phyloP scores from a whole-genome alignment of 2,888 invertebrate genomes.

The Perithous albicinctus region DNA sequence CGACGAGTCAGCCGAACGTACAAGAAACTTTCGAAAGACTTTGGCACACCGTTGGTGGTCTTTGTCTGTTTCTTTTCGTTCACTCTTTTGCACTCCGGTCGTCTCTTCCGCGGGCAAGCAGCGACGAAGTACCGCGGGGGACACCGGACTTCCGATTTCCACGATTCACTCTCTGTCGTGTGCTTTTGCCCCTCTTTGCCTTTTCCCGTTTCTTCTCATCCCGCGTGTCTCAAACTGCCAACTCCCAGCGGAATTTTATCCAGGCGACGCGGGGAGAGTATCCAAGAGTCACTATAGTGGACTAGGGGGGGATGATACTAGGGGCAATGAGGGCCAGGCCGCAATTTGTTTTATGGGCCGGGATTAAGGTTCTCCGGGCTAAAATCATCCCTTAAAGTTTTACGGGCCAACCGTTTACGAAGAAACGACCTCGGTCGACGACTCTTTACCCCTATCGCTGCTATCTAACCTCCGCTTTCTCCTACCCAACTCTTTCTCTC shows the following conservation, averaged over 20 bases:
- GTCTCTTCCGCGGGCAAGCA: slow-evolving; percentile 28
- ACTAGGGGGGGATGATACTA: neutral
- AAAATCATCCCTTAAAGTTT: slow-evolving; percentile 68
- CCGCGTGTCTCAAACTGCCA: slow-evolving; percentile 28
- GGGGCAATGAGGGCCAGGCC: slow-evolving; percentile 34
- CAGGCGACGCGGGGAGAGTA: slow-evolving; percentile 12
- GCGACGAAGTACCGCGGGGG: slow-evolving; percentile 54
- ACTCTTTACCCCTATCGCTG: slow-evolving; percentile 60
- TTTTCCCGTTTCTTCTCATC: slow-evolving; percentile 19
- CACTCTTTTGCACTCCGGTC: slow-evolving; percentile 29
- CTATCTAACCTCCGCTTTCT: slow-evolving; percentile 23
- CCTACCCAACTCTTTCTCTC: slow-evolving; percentile 23
- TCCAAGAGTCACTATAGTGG: slow-evolving; percentile 20
- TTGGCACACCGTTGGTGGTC: slow-evolving; percentile 60
- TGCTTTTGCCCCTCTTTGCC: slow-evolving; percentile 10
- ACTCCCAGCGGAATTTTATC: slow-evolving; percentile 59
- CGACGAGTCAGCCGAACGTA: slow-evolving; percentile 64
- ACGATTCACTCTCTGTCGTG: slow-evolving; percentile 47
- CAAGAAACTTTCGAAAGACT: slow-evolving; percentile 69
- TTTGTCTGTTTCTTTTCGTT: slow-evolving; percentile 52
- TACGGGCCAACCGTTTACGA: slow-evolving; percentile 60
- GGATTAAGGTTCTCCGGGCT: slow-evolving; percentile 61
- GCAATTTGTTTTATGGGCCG: slow-evolving; percentile 65
- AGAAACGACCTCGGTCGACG: slow-evolving; percentile 61
- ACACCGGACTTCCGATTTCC: slow-evolving; percentile 57